A percentile compares a stretch with the other conserved stretches of the same genome.
Evolutionary conservation across 2,888 invertebrate genomes (phyloP).

Genomic region (Orthosia gothica): DNA sequence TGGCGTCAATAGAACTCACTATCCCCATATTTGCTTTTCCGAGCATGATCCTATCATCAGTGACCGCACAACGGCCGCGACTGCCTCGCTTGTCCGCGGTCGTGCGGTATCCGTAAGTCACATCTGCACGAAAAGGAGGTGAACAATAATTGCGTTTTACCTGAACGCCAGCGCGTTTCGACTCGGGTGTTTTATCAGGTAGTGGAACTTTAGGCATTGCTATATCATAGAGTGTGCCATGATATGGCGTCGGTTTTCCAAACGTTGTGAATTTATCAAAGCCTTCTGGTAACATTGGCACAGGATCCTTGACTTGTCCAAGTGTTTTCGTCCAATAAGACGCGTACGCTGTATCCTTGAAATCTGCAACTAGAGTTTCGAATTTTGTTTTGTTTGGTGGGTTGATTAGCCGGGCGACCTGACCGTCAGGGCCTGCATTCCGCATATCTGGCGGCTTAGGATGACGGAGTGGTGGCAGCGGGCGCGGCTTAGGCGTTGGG

Average conservation of each 20-base stretch:
- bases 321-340: conserved; percentile 85
- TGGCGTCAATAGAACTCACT: conserved; percentile 84
- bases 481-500: conserved; percentile 76
- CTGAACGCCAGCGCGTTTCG: conserved; percentile 77
- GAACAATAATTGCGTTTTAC: conserved; percentile 79
- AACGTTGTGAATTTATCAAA: conserved; percentile 81
- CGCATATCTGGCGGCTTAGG: conserved; percentile 79
- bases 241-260: conserved; percentile 78
- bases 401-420: conserved; percentile 76
- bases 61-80: conserved; percentile 86
- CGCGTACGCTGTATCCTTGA: conserved; percentile 81
- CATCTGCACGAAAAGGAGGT: conserved; percentile 84
- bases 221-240: conserved; percentile 82
- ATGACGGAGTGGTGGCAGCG: conserved; percentile 78
- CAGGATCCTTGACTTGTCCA: conserved; percentile 77
- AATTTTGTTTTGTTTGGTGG: conserved; percentile 83
- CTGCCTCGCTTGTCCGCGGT: conserved; percentile 87
- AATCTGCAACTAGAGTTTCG: conserved; percentile 79
- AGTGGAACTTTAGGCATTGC: conserved; percentile 82
- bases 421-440: conserved; percentile 75
- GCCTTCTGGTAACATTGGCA: conserved; percentile 85
- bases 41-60: conserved; percentile 79
- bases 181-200: conserved; percentile 78
- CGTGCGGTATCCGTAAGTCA: conserved; percentile 86
- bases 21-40: conserved; percentile 81